phyloP scores from a whole-genome alignment of 92 coral and sea anemone species.

The Chrysogorgia sp. region DNA sequence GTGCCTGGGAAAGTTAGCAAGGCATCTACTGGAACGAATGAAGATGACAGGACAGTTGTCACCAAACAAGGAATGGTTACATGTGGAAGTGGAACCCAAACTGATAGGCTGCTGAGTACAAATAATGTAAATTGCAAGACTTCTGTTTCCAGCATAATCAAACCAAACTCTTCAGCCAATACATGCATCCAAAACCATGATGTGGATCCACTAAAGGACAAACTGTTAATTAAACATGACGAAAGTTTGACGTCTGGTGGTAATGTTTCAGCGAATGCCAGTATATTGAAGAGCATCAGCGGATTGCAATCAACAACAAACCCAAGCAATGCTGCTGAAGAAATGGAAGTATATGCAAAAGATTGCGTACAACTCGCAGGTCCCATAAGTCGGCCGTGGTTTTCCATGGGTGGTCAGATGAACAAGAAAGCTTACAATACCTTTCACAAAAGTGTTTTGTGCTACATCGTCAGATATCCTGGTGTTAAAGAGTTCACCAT shows the following conservation, averaged over 20 bases:
- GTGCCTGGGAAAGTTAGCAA: not conserved
- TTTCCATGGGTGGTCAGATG: conserved; percentile 59
- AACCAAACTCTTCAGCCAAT: too few species aligned
- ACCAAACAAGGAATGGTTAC: not conserved
- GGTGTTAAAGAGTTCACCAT: conserved; percentile 52
- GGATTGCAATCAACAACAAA: not conserved
- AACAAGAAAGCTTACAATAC: conserved; percentile 48
- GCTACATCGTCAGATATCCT: conserved; percentile 52
- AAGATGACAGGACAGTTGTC: not conserved
- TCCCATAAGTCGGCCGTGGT: conserved; percentile 58
- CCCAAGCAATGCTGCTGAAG: not conserved
- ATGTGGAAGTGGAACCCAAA: not conserved
- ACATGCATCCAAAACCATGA: too few species aligned
- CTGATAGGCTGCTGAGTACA: not conserved
- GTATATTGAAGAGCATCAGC: too few species aligned
- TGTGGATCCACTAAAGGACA: too few species aligned
- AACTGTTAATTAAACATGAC: not conserved
- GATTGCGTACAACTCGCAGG: not conserved
- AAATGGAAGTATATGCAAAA: not conserved
- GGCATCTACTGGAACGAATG: not conserved
- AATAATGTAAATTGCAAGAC: not conserved
- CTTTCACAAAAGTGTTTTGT: conserved; percentile 50
- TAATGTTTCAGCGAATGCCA: not conserved
- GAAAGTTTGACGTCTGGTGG: not conserved
- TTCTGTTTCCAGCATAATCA: not conserved